Percentiles rank a stretch among this genome's conserved stretches.
Conservation (phyloP, 2,113 vertebrate species). For the Hippocampus abdominalis region DNA sequence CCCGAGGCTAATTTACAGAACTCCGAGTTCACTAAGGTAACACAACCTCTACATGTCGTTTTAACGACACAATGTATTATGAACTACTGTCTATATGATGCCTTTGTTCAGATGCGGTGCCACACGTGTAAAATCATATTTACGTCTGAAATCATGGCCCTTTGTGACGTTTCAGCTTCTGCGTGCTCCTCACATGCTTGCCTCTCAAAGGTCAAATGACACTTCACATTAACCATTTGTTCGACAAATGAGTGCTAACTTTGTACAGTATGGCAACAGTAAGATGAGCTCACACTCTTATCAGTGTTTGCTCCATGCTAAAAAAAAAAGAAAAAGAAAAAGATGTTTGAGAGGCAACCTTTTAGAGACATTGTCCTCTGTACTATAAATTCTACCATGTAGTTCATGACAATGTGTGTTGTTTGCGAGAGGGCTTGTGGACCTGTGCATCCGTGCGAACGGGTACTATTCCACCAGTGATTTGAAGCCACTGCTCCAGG, state of each 20-base stretch:
- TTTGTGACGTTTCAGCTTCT: slow-evolving; percentile 8
- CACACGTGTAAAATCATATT: slow-evolving; percentile 11
- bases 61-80: slow-evolving; percentile 26
- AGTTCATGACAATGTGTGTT: slow-evolving; percentile 28
- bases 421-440: slow-evolving; percentile 24
- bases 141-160: slow-evolving; percentile 8
- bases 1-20: slow-evolving; percentile 59
- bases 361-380: slow-evolving; percentile 37
- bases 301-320: slow-evolving; percentile 33
- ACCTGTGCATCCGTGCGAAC: slow-evolving; percentile 10
- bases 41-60: slow-evolving; percentile 5
- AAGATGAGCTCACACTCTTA: slow-evolving; percentile 27
- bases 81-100: slow-evolving; percentile 6
- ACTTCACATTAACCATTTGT: slow-evolving; percentile 1
- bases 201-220: slow-evolving; percentile 32
- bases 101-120: neutral
- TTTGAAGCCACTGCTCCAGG: slow-evolving; percentile 53
- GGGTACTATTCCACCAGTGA: slow-evolving; percentile 33
- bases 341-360: slow-evolving; percentile 17
- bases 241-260: slow-evolving; percentile 21
- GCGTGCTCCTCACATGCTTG: slow-evolving; percentile 12
- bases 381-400: slow-evolving; percentile 8
- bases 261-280: neutral
- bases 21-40: slow-evolving; percentile 80
- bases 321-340: slow-evolving; percentile 23